These are phyloP conservation scores for Drosophila paulistorum DNA, from an alignment of 1,140 invertebrate species.

Conservation along the genomic window DNA sequence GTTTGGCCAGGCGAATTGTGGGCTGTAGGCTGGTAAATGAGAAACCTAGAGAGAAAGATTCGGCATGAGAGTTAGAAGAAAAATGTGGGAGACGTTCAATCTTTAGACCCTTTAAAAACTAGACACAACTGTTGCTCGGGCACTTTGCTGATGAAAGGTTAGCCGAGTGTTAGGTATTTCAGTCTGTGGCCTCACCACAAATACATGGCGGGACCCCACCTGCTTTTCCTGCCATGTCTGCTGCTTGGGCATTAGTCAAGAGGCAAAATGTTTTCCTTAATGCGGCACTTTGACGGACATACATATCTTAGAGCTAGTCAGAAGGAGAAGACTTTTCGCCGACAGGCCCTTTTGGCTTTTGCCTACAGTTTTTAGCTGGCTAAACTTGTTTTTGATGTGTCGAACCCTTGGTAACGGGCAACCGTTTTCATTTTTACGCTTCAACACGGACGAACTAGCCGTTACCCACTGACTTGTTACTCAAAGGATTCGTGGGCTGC, in stretches of 20 bases:
- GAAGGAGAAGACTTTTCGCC: slow-evolving; percentile 31
- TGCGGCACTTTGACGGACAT: slow-evolving; percentile 45
- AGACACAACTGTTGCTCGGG: slow-evolving; percentile 71
- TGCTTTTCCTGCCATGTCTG: slow-evolving; percentile 6
- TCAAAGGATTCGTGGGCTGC: slow-evolving; percentile 55
- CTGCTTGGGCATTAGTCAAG: slow-evolving; percentile 36
- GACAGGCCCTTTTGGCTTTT: slow-evolving; percentile 16
- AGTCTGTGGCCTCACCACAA: slow-evolving; percentile 49
- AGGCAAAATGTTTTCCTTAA: slow-evolving; percentile 45
- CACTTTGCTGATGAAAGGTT: slow-evolving; percentile 66
- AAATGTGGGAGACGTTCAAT: slow-evolving; percentile 22
- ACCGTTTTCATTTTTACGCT: slow-evolving; percentile 45
- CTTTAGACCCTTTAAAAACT: slow-evolving; percentile 58
- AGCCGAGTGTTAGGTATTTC: slow-evolving; percentile 48
- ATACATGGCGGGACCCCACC: slow-evolving; percentile 21
- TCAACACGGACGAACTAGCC: slow-evolving; percentile 40
- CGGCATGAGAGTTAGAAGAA: background rate
- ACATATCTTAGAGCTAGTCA: slow-evolving; percentile 24
- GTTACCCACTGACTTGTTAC: slow-evolving; percentile 24
- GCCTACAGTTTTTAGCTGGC: background rate
- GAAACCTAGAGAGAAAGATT: background rate
- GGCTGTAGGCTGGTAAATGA: background rate
- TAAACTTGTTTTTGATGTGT: slow-evolving; percentile 17
- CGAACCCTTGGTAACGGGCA: slow-evolving; percentile 16
- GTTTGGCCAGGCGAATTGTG: slow-evolving; percentile 57